Evolutionary conservation across 2,888 invertebrate genomes (phyloP).

Genomic region (Spodoptera picta): DNA sequence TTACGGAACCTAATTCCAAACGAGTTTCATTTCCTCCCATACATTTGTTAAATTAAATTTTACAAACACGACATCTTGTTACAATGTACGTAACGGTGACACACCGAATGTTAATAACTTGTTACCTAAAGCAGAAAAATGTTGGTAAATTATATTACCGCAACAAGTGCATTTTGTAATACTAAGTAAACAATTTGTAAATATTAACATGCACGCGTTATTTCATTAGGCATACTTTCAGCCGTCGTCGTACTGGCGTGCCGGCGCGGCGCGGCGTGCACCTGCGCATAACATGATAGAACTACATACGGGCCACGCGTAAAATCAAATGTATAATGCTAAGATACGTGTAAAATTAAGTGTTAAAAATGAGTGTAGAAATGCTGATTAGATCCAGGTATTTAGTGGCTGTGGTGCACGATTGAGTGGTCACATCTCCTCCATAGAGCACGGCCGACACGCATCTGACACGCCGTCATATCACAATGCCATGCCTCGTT

Average conservation of each 20-base stretch:
- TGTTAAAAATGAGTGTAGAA: constrained; percentile 88
- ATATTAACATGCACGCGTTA: constrained; percentile 44
- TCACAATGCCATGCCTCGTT: constrained; percentile 85
- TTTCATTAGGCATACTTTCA: constrained; percentile 56
- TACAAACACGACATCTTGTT: constrained; percentile 21
- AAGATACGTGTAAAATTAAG: constrained; percentile 88
- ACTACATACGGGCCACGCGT: constrained; percentile 70
- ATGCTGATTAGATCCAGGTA: constrained; percentile 88
- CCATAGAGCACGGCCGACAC: constrained; percentile 75
- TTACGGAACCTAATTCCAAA: constrained; percentile 27
- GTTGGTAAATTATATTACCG: constrained; percentile 36
- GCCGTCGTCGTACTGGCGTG: constrained; percentile 1
- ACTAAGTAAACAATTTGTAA: constrained; percentile 50
- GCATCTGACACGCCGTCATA: constrained; percentile 83
- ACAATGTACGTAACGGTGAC: constrained; percentile 18
- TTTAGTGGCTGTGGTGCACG: constrained; percentile 78
- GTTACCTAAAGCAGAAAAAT: constrained; percentile 28
- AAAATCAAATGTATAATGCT: constrained; percentile 82
- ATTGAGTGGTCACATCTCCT: constrained; percentile 84
- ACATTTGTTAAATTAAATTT: constrained; percentile 36
- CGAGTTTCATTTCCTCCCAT: constrained; percentile 36
- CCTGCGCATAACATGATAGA: constrained; percentile 55
- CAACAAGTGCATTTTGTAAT: constrained; percentile 36
- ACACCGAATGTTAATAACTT: constrained; percentile 23
- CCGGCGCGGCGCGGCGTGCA: constrained; percentile 14